Percentiles rank a stretch among this genome's conserved stretches.
Conservation (phyloP, 1,140 invertebrate species). For the Thaumetopoea pityocampa region DNA sequence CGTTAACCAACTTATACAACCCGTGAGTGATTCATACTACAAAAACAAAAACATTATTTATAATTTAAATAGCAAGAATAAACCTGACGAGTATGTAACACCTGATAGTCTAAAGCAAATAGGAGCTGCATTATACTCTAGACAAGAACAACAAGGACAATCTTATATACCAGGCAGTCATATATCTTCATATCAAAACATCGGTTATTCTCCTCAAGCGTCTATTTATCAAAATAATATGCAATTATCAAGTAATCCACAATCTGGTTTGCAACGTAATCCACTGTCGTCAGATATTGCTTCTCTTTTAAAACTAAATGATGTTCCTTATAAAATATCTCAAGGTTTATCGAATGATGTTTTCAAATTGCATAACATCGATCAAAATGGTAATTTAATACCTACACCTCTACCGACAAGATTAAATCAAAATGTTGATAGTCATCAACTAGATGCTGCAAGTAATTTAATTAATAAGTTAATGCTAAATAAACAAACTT, state of each 20-base stretch:
- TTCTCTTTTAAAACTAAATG: constrained; percentile 54
- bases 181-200: constrained; percentile 24
- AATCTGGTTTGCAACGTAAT: constrained; percentile 31
- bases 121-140: constrained; percentile 32
- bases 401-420: constrained; percentile 47
- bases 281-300: constrained; percentile 34
- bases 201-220: constrained; percentile 32
- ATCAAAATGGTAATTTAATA: constrained; percentile 38
- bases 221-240: constrained; percentile 36
- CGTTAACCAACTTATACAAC: constrained; percentile 42
- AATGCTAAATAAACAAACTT: constrained; percentile 44
- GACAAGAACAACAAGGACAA: constrained; percentile 32
- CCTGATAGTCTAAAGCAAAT: constrained; percentile 37
- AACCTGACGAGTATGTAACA: constrained; percentile 37
- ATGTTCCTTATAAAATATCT: constrained; percentile 53
- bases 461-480: constrained; percentile 53
- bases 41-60: constrained; percentile 60
- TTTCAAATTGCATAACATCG: constrained; percentile 38
- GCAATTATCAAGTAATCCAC: constrained; percentile 38
- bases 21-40: constrained; percentile 49
- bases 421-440: constrained; percentile 69
- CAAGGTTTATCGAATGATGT: constrained; percentile 39
- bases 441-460: constrained; percentile 60
- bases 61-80: constrained; percentile 49
- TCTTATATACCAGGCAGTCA: constrained; percentile 30